Conservation (phyloP, 1,140 invertebrate species). For the Macrostomum lignano region DNA sequence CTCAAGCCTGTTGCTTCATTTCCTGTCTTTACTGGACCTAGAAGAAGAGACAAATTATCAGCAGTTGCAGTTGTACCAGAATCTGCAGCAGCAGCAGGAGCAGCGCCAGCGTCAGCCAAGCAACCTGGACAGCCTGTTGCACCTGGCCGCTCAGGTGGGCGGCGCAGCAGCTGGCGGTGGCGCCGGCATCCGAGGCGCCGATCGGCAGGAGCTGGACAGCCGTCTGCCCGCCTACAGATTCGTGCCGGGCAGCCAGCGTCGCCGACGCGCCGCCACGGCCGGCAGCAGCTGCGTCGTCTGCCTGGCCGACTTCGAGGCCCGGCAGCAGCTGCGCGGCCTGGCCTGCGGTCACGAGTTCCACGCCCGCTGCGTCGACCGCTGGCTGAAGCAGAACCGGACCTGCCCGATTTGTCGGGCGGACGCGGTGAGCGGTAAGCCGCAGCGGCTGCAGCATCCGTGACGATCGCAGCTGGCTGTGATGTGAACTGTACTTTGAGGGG, state of each 20-base stretch:
- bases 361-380: constrained; percentile 80
- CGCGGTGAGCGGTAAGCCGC: constrained; percentile 41
- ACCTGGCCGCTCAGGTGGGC: constrained; percentile 1
- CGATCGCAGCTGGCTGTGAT: too few species aligned
- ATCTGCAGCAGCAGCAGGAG: too few species aligned
- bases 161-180: too few species aligned
- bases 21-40: too few species aligned
- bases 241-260: background rate
- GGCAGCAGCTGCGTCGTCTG: constrained; percentile 47
- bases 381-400: constrained; percentile 76
- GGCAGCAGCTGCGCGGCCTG: constrained; percentile 54
- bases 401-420: constrained; percentile 80
- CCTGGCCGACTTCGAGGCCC: constrained; percentile 75
- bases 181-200: background rate
- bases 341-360: constrained; percentile 82
- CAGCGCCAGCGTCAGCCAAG: too few species aligned
- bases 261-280: background rate
- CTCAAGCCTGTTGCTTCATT: too few species aligned
- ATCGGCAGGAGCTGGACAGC: background rate
- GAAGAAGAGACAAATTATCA: too few species aligned
- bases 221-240: background rate
- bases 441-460: too few species aligned
- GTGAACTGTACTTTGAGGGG: too few species aligned
- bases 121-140: background rate
- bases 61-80: too few species aligned